Base-by-base conservation (phyloP, 2,888 invertebrate genomes). In the Helicoverpa assulta region DNA sequence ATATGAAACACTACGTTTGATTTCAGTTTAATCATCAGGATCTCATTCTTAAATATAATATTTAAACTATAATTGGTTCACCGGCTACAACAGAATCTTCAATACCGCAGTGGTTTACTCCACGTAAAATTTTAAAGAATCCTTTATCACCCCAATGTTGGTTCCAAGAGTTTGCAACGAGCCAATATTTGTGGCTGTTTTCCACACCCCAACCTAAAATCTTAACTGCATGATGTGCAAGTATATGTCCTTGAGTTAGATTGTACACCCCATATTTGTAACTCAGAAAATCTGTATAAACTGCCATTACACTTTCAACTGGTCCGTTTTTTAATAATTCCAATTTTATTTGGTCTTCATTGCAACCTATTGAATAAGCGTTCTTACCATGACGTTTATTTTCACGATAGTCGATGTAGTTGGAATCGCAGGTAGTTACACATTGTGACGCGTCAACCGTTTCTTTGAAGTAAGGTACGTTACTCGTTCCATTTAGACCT, bases 181-280 rank as follows among this genome's bases (percentile, higher is more conserved):
- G 26, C 78, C 77, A 77, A 50, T 78, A n/a, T 33, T 73, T 73
- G 14, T 19, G 8, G 6, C 54, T 54, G 14, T 55, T 57, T 21
- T 78, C 74, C 16, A 58, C 60, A 21, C 77, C 77, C 77, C 77
- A 77, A 10, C 78, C 77, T n/a, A 77, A 21, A 16, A 77, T 57
- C 43, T 77, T 77, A 21, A 77, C 63, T 3, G 73, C 69, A 58
- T 77, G 77, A 16, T 64, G 12, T 21, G 74, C 78, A 6, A 78
- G 43, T n/a, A 54, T 7, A 3, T 55, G 2, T 0, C 77, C 77
- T 53, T 58, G 29, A 0, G 54, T 70, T 21, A 70, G 18, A 12
- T 43, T 54, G 54, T 77, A 77, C 21, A 78, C 58, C 0, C 77
- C 77, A 19, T 40, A 6, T 55, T 78, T 77, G 54, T 78, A 77